Evolutionary conservation across 2,888 invertebrate species (phyloP).

Genomic region (Drosophila kanekoi): DNA sequence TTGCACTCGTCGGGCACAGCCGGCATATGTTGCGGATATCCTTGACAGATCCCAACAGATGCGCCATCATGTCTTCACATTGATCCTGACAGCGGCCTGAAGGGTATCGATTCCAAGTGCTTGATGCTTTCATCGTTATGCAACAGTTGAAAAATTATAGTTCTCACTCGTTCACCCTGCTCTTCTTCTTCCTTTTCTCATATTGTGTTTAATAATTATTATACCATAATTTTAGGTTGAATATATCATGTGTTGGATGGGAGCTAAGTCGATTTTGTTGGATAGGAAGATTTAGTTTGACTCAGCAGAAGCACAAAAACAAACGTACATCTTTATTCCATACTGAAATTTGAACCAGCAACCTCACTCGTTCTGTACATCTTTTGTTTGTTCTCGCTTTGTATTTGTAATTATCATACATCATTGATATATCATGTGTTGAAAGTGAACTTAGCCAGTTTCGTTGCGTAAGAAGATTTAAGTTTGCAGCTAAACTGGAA

Average conservation of each 20-base stretch:
- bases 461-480: no score
- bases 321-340: no score
- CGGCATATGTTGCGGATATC: conserved; percentile 70
- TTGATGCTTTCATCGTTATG: not conserved
- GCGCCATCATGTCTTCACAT: conserved; percentile 5
- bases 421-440: no score
- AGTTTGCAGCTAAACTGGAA: no score
- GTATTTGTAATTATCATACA: no score
- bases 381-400: no score
- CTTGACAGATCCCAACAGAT: conserved; percentile 60
- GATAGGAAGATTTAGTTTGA: no score
- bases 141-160: not conserved
- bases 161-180: not conserved
- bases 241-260: not conserved
- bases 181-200: not conserved
- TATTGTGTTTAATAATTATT: not conserved
- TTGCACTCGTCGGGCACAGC: conserved; percentile 22
- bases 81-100: not conserved
- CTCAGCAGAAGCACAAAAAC: not conserved
- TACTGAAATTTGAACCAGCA: no score
- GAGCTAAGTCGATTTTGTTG: no score
- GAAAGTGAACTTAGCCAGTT: no score
- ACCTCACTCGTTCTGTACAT: no score
- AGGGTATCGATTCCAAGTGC: conserved; percentile 7
- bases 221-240: conserved; percentile 10